Base-by-base conservation (phyloP, 2,113 vertebrate species). In the Macquaria australasica region DNA sequence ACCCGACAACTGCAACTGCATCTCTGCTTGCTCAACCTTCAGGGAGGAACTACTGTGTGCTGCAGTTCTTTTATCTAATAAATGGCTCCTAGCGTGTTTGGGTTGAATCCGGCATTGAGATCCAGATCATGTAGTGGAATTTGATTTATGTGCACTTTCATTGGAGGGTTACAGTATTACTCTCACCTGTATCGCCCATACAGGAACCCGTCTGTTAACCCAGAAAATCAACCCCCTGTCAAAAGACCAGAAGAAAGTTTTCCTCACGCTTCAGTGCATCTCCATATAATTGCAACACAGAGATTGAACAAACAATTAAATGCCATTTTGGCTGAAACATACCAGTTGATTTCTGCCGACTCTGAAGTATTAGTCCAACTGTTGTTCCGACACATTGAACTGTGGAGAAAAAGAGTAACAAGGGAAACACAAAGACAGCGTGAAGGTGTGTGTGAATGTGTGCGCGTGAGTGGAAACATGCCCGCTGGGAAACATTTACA, bases 131-230 rank as follows among this genome's bases (percentile, higher is more conserved):
- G 53, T 8, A 39, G 28, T 4, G 0, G 4, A 64, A 80, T 86
- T 28, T 78, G 81, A 89, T 88, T 88, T 60, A 75, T 58, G 73
- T 37, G 51, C 43, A 77, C 73, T 76, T 70, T 58, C 25, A 58
- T 2, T 58, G 34, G 16, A 58, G n/a, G 1, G 0, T 60, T 56
- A 34, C 34, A 34, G 34, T 34, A 58, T 62, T 43, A 25, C 28
- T 66, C 96, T 95, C 93, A 99, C 98, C 97, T 99, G 98, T 91
- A 98, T 97, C 0, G 96, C 98, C 98, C 98, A 99, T 51, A 99
- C 94, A 0, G 97, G 89, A n/a, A 91, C 94, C 83, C 93, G 96
- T 68, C 98, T 96, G 62, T 96, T 96, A 79, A 99, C 98, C 97
- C 98, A 96, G 86, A 96, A 95, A 91, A 96, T 96, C 79, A 92